Base-by-base conservation (phyloP, 2,797 vertebrate genomes). In the Micropoecilia bifurca region DNA sequence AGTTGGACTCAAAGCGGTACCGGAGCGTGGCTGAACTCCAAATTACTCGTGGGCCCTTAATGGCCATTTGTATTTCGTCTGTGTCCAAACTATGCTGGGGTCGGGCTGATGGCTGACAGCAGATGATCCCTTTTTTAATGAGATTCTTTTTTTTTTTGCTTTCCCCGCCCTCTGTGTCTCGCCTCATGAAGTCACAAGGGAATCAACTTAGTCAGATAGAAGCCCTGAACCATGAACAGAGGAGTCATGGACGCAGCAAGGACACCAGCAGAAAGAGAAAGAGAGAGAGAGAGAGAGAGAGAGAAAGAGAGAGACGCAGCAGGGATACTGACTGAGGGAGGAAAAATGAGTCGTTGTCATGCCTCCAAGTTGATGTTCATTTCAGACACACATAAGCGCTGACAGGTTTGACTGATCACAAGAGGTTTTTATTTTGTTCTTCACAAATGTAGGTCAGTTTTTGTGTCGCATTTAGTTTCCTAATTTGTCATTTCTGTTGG, bases 101-200 rank as follows among this genome's bases (percentile, higher is more conserved):
- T 74, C 36, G 30, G 46, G 75, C 43, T 18, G 43, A 76, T 83
- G 71, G 85, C 73, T 89, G 89, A 91, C 88, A 90, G 89, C 89
- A 92, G 88, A 94, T 93, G 89, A 93, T 92, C 85, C 90, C 68
- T 89, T 86, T 85, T 93, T 87, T 94, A 93, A 95, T 94, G 88
- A 91, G 88, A 89, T 92, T 91, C 91, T 16, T 46, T 45, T 48
- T 20, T 6, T 20, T 48, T 48, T 18, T 20, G 48, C 80, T 18
- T 39, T 50, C 6, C 33, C 79, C 1, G 74, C 45, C 28, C 22
- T 63, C 78, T 83, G 73, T 77, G 80, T 89, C 88, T 87, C 71
- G 80, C 86, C 89, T 91, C 83, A 79, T 83, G 87, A 88, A 63
- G 46, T 82, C 94, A 90, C 92, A 81, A 83, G 92, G 91, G 93